These are phyloP conservation scores for Ochlodes sylvanus DNA, from an alignment of 2,888 invertebrate genomes.

Conservation along the genomic window DNA sequence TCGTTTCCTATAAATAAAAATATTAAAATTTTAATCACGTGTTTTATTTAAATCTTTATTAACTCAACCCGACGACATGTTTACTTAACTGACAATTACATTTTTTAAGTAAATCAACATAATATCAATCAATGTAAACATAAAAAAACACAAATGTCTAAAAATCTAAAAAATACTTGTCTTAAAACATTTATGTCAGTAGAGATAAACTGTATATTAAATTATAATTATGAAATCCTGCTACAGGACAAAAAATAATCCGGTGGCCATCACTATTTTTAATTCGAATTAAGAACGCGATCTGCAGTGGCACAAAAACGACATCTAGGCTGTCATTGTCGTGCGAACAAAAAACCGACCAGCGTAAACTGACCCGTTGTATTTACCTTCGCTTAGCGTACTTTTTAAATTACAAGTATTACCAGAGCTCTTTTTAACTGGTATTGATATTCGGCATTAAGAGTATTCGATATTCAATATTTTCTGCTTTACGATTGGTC, in stretches of 20 bases:
- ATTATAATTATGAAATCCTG: background rate
- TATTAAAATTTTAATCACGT: conserved; percentile 45
- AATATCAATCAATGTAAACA: too few relatives aligned
- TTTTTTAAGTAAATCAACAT: too few relatives aligned
- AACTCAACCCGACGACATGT: too few relatives aligned
- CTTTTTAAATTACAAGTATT: conserved; percentile 16
- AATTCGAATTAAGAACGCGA: conserved; percentile 33
- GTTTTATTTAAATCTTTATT: conserved; percentile 23
- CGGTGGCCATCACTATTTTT: conserved; percentile 32
- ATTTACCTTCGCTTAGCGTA: background rate
- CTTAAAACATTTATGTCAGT: too few relatives aligned
- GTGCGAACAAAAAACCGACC: conserved; percentile 17
- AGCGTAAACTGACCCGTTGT: conserved; percentile 12
- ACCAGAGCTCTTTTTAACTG: conserved; percentile 18
- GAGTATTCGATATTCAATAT: conserved; percentile 54
- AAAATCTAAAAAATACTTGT: too few relatives aligned
- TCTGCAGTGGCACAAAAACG: conserved; percentile 32
- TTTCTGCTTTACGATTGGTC: conserved; percentile 62
- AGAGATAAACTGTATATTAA: background rate
- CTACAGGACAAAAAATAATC: conserved; percentile 12
- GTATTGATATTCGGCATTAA: conserved; percentile 26
- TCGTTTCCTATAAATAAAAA: conserved; percentile 58
- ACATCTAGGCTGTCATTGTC: conserved; percentile 29
- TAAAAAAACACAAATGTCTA: too few relatives aligned
- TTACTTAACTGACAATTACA: too few relatives aligned